Evolutionary conservation across 2,888 invertebrate genomes (phyloP), one percentile per base, ranked within the genome.

Genomic region (Ornithoptera priamus): DNA sequence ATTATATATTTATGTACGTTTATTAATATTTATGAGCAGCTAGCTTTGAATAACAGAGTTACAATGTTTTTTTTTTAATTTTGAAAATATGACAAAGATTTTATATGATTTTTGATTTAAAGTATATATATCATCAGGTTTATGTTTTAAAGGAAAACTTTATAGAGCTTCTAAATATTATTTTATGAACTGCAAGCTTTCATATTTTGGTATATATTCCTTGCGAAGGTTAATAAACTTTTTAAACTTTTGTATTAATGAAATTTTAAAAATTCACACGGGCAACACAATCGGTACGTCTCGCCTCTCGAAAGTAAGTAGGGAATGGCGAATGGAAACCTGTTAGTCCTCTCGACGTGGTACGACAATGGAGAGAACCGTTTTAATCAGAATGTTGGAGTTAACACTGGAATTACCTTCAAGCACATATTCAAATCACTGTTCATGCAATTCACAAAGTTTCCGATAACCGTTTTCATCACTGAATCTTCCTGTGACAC

Each of bases 381-480:
- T 65, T 70, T 59, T 58, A 22, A 62, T 60, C 62, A 46, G 2
- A 56, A 50, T 63, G 12, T n/a, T 58, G 36, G n/a, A 58, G 24
- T 60, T 50, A 58, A 57, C 68, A 69, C 70, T 70, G 50, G 56
- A 62, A 70, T 76, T 88, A 92, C 92, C 92, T 92, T 92, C 71
- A 90, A 77, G 69, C 92, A 92, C 81, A 89, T 79, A 75, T 82
- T 82, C 69, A 89, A 80, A 81, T 92, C 90, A 88, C 88, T 89
- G 74, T 89, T 88, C 75, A 85, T 82, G 80, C 91, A 92, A 80
- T 88, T 85, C 77, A 88, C 85, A 67, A 92, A 81, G 74, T 85
- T 89, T 63, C 83, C 84, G 30, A 86, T 74, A 73, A 89, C 83
- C 22, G 84, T 77, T 72, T 81, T 82, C 0, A 86, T 70, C 81